Conservation (phyloP, 2,113 vertebrate genomes). For the Pogonocichla stellata region DNA sequence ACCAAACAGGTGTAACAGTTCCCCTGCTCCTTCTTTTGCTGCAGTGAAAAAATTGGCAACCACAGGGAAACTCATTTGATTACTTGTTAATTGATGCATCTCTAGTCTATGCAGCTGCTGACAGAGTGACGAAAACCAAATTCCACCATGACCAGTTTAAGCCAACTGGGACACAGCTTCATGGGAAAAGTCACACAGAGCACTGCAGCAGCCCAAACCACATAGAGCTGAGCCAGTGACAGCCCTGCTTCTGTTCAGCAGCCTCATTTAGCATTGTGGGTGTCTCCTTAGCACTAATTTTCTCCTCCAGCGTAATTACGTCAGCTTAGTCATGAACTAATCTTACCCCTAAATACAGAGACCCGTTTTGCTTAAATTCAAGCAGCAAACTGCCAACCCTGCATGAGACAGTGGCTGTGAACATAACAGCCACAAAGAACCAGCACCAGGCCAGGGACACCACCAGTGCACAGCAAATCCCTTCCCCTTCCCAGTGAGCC, state of each 20-base stretch:
- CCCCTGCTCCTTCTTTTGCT: not conserved
- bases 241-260: not conserved
- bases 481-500: not conserved
- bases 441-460: not conserved
- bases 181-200: not conserved
- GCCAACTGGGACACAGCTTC: not conserved
- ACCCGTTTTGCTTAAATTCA: not conserved
- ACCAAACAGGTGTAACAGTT: not conserved
- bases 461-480: not conserved
- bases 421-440: not conserved
- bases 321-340: not conserved
- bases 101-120: not conserved
- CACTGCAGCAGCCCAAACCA: not conserved
- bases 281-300: not conserved
- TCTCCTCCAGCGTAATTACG: not conserved
- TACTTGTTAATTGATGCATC: not conserved
- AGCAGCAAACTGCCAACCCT: not conserved
- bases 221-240: not conserved
- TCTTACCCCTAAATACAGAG: not conserved
- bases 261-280: not conserved
- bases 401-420: not conserved
- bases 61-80: not conserved
- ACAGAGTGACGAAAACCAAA: not conserved
- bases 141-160: not conserved
- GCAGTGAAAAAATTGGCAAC: not conserved